These are phyloP conservation scores for Acleris literana DNA, from an alignment of 2,888 invertebrate species.

Conservation along the genomic window DNA sequence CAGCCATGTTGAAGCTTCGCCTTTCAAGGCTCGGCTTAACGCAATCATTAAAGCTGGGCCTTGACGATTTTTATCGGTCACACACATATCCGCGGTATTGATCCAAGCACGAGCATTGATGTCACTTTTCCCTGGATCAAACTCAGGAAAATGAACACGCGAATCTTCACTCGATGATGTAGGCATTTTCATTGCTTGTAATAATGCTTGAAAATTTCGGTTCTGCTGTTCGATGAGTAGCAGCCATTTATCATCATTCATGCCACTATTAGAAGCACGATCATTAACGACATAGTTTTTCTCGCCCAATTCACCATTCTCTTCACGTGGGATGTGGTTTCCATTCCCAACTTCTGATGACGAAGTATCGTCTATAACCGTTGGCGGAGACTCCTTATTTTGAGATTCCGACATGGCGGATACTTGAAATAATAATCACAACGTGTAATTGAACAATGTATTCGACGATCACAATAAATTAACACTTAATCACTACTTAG, in stretches of 20 bases:
- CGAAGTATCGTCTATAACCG: not conserved
- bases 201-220: not conserved
- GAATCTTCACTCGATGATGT: not conserved
- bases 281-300: too few species aligned
- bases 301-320: too few species aligned
- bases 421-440: not conserved
- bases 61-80: conserved; percentile 21
- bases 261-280: too few species aligned
- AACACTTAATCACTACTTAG: not conserved
- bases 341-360: too few species aligned
- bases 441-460: not conserved
- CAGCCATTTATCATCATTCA: conserved; percentile 1
- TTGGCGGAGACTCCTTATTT: not conserved
- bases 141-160: not conserved
- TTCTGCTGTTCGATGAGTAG: not conserved
- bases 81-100: conserved; percentile 19
- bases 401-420: not conserved
- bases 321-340: too few species aligned
- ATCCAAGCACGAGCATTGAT: conserved; percentile 2
- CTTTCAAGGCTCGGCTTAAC: conserved; percentile 35
- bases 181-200: not conserved
- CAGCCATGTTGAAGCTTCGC: conserved; percentile 33
- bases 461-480: not conserved
- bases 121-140: not conserved
- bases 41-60: conserved; percentile 24